These are phyloP conservation scores for Drosophila kurseongensis DNA, from an alignment of 1,140 invertebrate species.

Conservation along the genomic window DNA sequence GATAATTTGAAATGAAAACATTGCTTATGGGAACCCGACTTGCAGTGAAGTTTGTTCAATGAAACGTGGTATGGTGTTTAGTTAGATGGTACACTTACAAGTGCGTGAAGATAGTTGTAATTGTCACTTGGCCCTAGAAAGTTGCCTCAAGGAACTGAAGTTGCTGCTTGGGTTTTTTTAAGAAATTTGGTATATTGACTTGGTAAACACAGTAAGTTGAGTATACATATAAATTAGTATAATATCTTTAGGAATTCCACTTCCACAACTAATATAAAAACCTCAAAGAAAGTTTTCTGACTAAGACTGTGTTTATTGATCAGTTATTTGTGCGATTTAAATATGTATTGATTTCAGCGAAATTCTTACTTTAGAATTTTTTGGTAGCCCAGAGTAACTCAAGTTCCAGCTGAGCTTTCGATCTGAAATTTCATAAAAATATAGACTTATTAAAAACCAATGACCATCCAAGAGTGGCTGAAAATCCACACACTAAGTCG, in stretches of 20 bases:
- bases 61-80: conserved; percentile 27
- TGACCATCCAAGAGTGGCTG: background rate
- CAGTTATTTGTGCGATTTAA: too few species aligned
- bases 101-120: conserved; percentile 2
- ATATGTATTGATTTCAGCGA: too few species aligned
- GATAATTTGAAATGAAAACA: conserved; percentile 51
- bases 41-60: background rate
- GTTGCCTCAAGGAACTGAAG: background rate
- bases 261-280: too few species aligned
- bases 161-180: background rate
- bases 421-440: background rate
- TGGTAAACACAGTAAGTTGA: background rate
- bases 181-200: background rate
- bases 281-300: too few species aligned
- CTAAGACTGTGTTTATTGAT: too few species aligned
- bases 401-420: background rate
- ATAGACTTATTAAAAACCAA: background rate
- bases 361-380: too few species aligned
- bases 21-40: conserved; percentile 13
- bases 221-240: background rate
- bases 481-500: background rate
- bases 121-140: conserved; percentile 1
- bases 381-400: background rate
- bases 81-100: conserved; percentile 6
- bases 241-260: too few species aligned